A percentile compares a stretch with the other conserved stretches of the same genome.
Evolutionary conservation across 2,113 vertebrate genomes (phyloP).

Genomic region (Plotosus lineatus): DNA sequence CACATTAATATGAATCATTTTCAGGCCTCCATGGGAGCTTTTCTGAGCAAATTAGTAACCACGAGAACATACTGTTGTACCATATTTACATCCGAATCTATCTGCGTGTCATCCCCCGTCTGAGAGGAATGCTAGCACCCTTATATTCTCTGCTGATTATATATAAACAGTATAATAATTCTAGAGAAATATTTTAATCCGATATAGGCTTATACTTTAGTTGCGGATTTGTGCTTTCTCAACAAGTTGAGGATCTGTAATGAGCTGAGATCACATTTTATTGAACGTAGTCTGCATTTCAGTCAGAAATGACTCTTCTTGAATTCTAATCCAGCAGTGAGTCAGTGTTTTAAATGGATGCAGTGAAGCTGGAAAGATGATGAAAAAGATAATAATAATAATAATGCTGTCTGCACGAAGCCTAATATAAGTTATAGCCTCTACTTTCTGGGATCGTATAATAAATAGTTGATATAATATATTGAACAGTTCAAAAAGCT

Average conservation of each 20-base stretch:
- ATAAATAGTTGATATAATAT: too few relatives aligned
- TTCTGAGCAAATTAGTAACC: neutral
- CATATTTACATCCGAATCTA: neutral
- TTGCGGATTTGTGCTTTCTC: slow-evolving; percentile 15
- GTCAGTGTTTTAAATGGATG: neutral
- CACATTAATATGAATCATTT: neutral
- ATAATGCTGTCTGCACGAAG: neutral
- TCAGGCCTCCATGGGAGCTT: neutral
- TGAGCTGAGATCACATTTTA: slow-evolving; percentile 5
- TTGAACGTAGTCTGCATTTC: neutral
- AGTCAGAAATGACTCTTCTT: neutral
- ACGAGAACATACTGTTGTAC: neutral
- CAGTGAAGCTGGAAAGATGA: neutral
- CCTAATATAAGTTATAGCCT: neutral
- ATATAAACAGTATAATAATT: slow-evolving; percentile 22
- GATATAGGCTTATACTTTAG: slow-evolving; percentile 20
- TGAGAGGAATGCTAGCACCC: slow-evolving; percentile 13
- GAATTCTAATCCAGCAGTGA: neutral
- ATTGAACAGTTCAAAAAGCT: too few relatives aligned
- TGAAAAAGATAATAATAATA: neutral
- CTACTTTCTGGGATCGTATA: neutral
- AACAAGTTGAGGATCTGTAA: neutral
- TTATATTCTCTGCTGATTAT: slow-evolving; percentile 7
- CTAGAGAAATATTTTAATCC: neutral
- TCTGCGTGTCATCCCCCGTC: neutral